These are phyloP conservation scores for Polylopha cassiicola DNA, from an alignment of 2,888 invertebrate genomes.

Conservation along the genomic window DNA sequence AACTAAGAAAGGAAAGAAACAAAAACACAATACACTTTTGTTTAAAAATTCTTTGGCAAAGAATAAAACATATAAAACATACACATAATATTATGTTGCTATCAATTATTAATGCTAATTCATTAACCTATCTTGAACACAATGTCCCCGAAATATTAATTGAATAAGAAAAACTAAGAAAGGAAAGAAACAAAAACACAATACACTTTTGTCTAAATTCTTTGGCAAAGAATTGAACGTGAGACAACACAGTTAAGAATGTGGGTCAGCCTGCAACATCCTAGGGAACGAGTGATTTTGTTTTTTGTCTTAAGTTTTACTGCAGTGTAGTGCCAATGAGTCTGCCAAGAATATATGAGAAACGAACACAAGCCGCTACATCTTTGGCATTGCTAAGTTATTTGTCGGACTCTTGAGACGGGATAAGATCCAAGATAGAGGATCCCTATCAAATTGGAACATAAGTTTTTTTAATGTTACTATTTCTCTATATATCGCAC, in stretches of 20 bases:
- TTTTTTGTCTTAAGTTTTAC: constrained; percentile 34
- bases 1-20: not conserved
- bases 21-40: constrained; percentile 14
- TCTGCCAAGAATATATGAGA: constrained; percentile 47
- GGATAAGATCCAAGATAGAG: constrained; percentile 29
- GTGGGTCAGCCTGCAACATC: constrained; percentile 42
- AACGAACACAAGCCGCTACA: constrained; percentile 35
- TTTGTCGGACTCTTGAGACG: constrained; percentile 29
- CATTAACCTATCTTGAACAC: constrained; percentile 1
- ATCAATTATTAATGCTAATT: no score
- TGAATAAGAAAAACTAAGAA: not conserved
- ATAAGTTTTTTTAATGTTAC: no score
- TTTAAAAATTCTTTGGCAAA: constrained; percentile 34
- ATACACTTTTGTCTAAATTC: constrained; percentile 21
- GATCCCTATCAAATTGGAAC: constrained; percentile 28
- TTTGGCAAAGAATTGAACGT: constrained; percentile 37
- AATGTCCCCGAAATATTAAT: not conserved
- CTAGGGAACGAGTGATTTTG: constrained; percentile 28
- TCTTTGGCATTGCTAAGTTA: constrained; percentile 41
- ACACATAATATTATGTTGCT: no score
- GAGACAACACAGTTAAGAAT: constrained; percentile 36
- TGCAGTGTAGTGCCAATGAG: constrained; percentile 34
- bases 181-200: constrained; percentile 6
- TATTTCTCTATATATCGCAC: no score
- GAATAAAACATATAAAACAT: constrained; percentile 33